Base-by-base conservation (phyloP, 2,797 vertebrate genomes). In the Cheirogaleus major region DNA sequence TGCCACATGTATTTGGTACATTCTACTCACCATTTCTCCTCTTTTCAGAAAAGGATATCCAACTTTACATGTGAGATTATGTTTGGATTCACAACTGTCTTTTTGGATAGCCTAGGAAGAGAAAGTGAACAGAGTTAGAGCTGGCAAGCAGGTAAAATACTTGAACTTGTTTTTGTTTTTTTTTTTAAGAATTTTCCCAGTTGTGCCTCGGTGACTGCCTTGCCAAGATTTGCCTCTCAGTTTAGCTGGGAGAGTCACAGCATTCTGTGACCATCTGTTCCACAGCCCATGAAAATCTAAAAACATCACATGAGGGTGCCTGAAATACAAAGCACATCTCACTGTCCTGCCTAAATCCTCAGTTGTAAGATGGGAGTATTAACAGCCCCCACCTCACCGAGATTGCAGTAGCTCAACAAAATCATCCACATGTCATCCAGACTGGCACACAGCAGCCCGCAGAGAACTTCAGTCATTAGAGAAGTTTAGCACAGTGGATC, bases 41-140 rank as follows among this genome's bases (percentile, higher is more conserved):
- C 92, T 97, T 97, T 98, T 99, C 92, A 99, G 98, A 98, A 99
- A 99, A 7, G 99, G 99, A 96, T 99, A 99, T 94, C 99, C 99
- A 65, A 99, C 99, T 85, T 99, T 99, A 96, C 99, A 99, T 52
- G 99, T 99, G 97, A 99, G 97, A 93, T 98, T 99, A 12, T 98
- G 99, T 86, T 99, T 99, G 32, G 99, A 98, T 93, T 99, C 98
- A 98, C 99, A 99, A 1, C 98, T 99, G 45, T 98, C 98, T 97
- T 99, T 99, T 32, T 98, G 98, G 91, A 99, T 99, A 43, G 98
- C 99, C 99, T 99, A 97, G 87, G 73, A 52, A 55, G 69, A 78
- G 70, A 97, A 89, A 59, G 59, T 32, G 93, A 57, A 91, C 30
- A 93, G 55, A 92, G 55, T 98, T 89, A 97, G 81, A 57, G 84